Evolutionary conservation across 2,888 invertebrate species (phyloP), one percentile per base, ranked within the genome.

Genomic region (Calameuta filiformis): DNA sequence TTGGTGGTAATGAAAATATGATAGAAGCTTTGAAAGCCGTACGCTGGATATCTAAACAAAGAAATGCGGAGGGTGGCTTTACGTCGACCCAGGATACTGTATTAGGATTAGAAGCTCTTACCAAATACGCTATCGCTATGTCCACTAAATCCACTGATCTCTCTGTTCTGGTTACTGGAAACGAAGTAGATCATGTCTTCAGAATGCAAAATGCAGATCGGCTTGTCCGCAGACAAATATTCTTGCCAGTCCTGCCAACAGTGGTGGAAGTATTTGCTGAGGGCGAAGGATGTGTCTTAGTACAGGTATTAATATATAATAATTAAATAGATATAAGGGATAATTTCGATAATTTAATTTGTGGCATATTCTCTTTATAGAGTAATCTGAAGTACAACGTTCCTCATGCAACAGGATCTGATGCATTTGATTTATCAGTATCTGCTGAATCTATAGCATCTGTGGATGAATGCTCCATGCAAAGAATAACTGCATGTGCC

Each of bases 51-150:
- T 93, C 95, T 11, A 93, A 94, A 2, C 95, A 96, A 86, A 92
- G 95, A 71, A 94, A 94, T 79, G 92, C 94, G 4, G 92, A 93
- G 4, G 97, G 97, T 4, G 96, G 96, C 1, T 96, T 96, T 85
- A 91, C 94, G 0, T 95, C 96, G 1, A 96, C 97, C 0, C 96
- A 96, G 92, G 94, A 94, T 84, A 94, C 94, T 0, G 93, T 94
- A 1, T 92, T 94, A 15, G 94, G 94, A 9, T 90, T 95, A 31
- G 94, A 94, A 83, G 94, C 94, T 0, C 87, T 94, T 15, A 92
- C 94, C 0, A 93, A 93, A 84, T 94, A 94, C 85, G 93, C 94
- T 3, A 86, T 90, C 3, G 88, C 92, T 1, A 91, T 93, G 78
- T 83, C 86, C 4, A 89, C 89, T 23, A 91, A 92, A 74, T 87